Evolutionary conservation across 2,888 invertebrate genomes (phyloP), one percentile per base, ranked within the genome.

Genomic region (Melanostoma mellinum): DNA sequence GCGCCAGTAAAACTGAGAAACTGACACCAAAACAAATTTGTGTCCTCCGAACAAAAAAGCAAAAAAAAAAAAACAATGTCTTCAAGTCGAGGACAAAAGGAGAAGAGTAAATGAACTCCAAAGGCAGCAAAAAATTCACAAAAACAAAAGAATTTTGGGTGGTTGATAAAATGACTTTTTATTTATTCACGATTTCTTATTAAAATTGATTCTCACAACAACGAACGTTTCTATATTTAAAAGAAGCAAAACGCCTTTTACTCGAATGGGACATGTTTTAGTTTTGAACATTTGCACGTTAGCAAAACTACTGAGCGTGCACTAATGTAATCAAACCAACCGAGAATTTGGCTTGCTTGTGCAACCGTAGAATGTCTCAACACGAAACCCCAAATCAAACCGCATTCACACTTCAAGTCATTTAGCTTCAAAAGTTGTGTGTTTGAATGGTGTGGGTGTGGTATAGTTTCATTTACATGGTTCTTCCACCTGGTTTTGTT

Each of bases 1-100:
- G 84, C 84, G 84, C 84, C 84, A 84, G 71, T 38, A 56, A 48
- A 71, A 58, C 84, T 79, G 63, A 50, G 74, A 74, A 78, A 75
- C 50, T 82, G 82, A 82, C 77, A 82, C 73, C 58, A 63, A 82
- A 44, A 46, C 20, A 53, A 65, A 61, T 68, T 35, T 56, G 9
- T 60, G 42, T 58, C 56, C 20, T 5, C 50, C 20, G 36, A 3
- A 20, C 6, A 10, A 60, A 53, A n/a, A 60, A 35, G 32, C 32
- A 55, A 50, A 32, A 9, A 50, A 61, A n/a, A 10, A 38, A 35
- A 55, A 35, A 36, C n/a, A n/a, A 33, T 2, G 35, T 10, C 52
- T 20, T 9, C 33, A 42, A 52, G 10, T 33, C 32, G 53, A 36
- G 6, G 35, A 20, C 9, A 48, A 68, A 42, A 52, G 40, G 38